Conservation (phyloP, 64 coral and sea anemone genomes). For the Porites australiensis region DNA sequence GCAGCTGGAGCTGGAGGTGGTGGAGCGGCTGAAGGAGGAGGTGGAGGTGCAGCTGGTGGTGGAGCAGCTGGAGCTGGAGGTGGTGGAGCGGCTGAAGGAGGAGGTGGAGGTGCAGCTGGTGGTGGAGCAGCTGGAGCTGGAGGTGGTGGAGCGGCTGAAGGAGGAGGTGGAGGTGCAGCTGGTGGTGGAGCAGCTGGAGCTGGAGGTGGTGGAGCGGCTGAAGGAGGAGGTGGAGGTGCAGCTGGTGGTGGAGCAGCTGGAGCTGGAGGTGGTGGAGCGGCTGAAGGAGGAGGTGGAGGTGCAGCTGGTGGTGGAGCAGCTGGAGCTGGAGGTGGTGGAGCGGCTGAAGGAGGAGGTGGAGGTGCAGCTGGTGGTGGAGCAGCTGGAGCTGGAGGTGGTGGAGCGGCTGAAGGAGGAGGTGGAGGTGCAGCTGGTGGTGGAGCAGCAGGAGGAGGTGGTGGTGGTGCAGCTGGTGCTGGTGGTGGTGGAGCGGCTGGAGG, state of each 20-base stretch:
- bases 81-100: neutral
- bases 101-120: neutral
- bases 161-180: constrained; percentile 15
- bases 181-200: constrained; percentile 10
- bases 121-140: constrained; percentile 16
- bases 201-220: constrained; percentile 16
- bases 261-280: neutral
- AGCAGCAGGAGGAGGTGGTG: neutral
- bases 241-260: neutral
- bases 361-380: neutral
- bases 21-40: constrained; percentile 21
- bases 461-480: neutral
- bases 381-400: constrained; percentile 11
- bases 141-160: constrained; percentile 18
- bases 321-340: constrained; percentile 16
- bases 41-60: constrained; percentile 7
- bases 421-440: neutral
- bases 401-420: neutral
- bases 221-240: neutral
- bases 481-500: constrained; percentile 17
- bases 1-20: neutral
- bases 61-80: neutral
- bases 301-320: neutral
- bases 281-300: neutral
- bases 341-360: neutral